phyloP scores from a whole-genome alignment of 2,888 invertebrate genomes.

The Rhagophthalmus giganteus region DNA sequence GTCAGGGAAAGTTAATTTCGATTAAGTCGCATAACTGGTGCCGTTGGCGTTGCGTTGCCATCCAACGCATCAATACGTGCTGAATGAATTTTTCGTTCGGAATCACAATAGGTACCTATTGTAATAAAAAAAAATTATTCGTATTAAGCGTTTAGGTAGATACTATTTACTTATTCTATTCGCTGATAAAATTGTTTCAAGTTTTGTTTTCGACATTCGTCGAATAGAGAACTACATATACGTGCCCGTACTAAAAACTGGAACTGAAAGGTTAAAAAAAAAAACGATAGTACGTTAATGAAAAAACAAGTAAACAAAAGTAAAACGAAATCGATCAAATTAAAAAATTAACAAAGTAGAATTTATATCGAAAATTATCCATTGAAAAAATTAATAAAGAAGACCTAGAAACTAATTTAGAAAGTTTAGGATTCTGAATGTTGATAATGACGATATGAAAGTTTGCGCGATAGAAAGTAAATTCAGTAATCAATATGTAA shows the following conservation, averaged over 20 bases:
- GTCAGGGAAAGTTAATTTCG: slow-evolving; percentile 31
- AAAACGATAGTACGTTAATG: too few species aligned
- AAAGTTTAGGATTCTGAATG: background rate
- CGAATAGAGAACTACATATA: too few species aligned
- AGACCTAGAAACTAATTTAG: background rate
- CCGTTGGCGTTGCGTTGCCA: slow-evolving; percentile 18
- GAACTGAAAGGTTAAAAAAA: too few species aligned
- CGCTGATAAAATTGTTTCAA: background rate
- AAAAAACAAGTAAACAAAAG: too few species aligned
- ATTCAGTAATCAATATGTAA: too few species aligned
- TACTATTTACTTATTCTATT: background rate
- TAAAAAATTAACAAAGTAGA: too few species aligned
- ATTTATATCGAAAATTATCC: too few species aligned
- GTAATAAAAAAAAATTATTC: too few species aligned
- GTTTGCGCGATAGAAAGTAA: background rate
- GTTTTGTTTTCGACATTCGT: too few species aligned
- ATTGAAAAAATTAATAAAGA: background rate
- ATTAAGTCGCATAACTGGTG: slow-evolving; percentile 23
- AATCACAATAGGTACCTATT: background rate
- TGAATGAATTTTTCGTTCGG: background rate
- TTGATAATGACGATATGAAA: background rate
- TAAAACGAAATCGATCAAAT: too few species aligned
- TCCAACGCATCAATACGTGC: background rate
- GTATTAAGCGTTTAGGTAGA: too few species aligned
- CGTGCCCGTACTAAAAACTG: too few species aligned